Evolutionary conservation across 2,113 vertebrate species (phyloP), one percentile per base, ranked within the genome.

Genomic region (Rhineura floridana): DNA sequence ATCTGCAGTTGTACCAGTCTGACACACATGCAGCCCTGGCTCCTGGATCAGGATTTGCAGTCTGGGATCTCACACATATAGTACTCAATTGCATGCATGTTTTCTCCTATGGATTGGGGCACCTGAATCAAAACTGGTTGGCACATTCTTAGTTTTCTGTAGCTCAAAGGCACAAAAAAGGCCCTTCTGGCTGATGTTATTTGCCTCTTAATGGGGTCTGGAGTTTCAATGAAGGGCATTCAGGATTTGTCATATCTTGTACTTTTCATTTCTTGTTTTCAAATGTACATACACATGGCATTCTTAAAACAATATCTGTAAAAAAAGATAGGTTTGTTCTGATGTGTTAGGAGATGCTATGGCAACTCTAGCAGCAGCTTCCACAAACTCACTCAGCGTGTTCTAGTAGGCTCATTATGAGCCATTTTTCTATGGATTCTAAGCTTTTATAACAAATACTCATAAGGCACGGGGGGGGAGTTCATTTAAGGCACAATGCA

Each of bases 371-470:
- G 55, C 46, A 83, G 80, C 1, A 63, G 21, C 13, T 87, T 23
- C 50, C 12, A 59, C 12, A 81, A 87, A 69, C 70, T 91, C 88
- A 89, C 44, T 94, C 84, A 91, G 89, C 83, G 76, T n/a, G 33
- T 69, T 0, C 79, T 87, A 91, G 17, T 67, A 84, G 59, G 39
- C 1, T 12, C 23, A 86, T 91, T 90, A 85, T 72, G 48, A 67
- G 44, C 21, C 92, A 55, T 75, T 91, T 30, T 55, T 28, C 85
- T 93, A 91, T 89, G 25, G 50, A 88, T 91, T 88, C 91, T 90
- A 76, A 91, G 30, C 67, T 86, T 83, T 17, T 69, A 59, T 65
- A 92, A 92, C 92, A 90, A 91, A 87, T 70, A 84, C 0, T 82
- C 9, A 70, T 79, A 21, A 89, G 63, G 25, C 21, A 84, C 72